Evolutionary conservation across 2,888 invertebrate species (phyloP).

Genomic region (Protophormia terraenovae): DNA sequence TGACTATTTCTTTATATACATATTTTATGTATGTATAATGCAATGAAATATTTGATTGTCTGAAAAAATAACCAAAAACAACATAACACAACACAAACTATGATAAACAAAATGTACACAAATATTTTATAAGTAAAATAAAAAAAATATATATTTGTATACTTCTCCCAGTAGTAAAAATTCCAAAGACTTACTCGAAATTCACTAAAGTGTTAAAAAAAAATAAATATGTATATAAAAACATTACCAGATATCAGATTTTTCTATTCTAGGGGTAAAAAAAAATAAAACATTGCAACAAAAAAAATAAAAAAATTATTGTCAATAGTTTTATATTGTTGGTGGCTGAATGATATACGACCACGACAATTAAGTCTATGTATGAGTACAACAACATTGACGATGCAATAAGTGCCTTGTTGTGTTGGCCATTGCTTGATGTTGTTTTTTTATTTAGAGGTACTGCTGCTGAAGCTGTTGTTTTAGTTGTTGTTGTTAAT

Average conservation of each 20-base stretch:
- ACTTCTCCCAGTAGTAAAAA: background rate
- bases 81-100: background rate
- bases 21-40: background rate
- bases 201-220: conserved; percentile 7
- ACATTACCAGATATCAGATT: conserved; percentile 13
- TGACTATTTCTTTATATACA: no score
- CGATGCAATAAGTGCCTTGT: conserved; percentile 14
- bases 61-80: background rate
- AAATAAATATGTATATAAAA: background rate
- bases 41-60: conserved; percentile 12
- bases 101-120: background rate
- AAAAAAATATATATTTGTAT: background rate
- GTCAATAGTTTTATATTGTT: conserved; percentile 27
- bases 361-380: background rate
- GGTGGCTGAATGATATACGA: conserved; percentile 11
- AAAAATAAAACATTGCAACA: conserved; percentile 23
- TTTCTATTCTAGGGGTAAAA: conserved; percentile 15
- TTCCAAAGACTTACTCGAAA: background rate
- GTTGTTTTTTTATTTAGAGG: background rate
- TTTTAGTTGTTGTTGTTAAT: conserved; percentile 18
- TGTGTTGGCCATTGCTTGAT: conserved; percentile 9
- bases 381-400: background rate
- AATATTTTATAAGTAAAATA: background rate
- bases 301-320: conserved; percentile 26
- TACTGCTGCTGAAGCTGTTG: conserved; percentile 7